phyloP scores from a whole-genome alignment of 2,888 invertebrate species.

The Drosophila longiperda region DNA sequence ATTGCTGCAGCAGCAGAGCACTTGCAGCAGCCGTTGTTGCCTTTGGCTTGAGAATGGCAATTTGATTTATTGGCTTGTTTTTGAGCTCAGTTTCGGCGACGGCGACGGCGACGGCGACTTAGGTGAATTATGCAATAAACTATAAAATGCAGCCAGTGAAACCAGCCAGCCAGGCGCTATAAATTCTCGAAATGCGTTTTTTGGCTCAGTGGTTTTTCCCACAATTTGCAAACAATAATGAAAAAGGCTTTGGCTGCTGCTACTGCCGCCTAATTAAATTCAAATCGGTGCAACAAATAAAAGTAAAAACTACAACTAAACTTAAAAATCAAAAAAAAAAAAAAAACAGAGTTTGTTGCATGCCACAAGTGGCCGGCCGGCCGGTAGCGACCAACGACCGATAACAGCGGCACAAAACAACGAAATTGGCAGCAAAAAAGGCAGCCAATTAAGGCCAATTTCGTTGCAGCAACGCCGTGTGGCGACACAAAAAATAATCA shows the following conservation, averaged over 20 bases:
- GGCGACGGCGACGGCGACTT: slow-evolving; percentile 24
- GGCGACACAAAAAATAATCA: slow-evolving; percentile 72
- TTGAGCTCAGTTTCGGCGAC: slow-evolving; percentile 55
- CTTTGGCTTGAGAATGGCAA: slow-evolving; percentile 75
- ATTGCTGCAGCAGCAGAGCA: slow-evolving; percentile 31
- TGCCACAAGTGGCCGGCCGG: slow-evolving; percentile 74
- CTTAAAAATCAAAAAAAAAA: not conserved
- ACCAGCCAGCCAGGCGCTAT: slow-evolving; percentile 54
- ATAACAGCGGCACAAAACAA: slow-evolving; percentile 60
- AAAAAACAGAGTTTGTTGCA: slow-evolving; percentile 45
- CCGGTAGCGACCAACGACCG: slow-evolving; percentile 68
- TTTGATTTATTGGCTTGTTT: slow-evolving; percentile 78
- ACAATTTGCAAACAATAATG: slow-evolving; percentile 81
- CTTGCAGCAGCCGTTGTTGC: slow-evolving; percentile 67
- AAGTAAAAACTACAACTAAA: slow-evolving; percentile 46
- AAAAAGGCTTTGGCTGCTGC: slow-evolving; percentile 54
- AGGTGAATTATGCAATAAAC: slow-evolving; percentile 69
- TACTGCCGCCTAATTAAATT: slow-evolving; percentile 67
- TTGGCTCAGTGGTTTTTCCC: slow-evolving; percentile 72
- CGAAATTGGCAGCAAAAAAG: slow-evolving; percentile 76
- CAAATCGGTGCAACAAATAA: slow-evolving; percentile 64
- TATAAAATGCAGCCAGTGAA: slow-evolving; percentile 63
- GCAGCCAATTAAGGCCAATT: slow-evolving; percentile 80
- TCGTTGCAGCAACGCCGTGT: slow-evolving; percentile 70
- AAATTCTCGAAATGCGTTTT: slow-evolving; percentile 66